Base-by-base conservation (phyloP, 2,797 vertebrate species). In the Gouania willdenowi region DNA sequence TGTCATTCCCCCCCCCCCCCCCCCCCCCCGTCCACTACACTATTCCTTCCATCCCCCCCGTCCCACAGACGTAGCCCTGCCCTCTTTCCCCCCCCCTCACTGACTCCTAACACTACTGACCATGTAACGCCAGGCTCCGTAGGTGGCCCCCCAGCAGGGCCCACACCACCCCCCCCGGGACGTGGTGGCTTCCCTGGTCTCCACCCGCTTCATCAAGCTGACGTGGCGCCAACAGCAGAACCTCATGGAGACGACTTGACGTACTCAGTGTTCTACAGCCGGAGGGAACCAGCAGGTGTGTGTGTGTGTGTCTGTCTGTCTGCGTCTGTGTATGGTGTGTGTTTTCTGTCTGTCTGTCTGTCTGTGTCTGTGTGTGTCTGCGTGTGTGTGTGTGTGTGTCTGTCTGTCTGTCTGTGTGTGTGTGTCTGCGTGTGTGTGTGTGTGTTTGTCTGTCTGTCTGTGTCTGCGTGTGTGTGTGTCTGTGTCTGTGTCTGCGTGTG, bases 71-170 rank as follows among this genome's bases (percentile, higher is more conserved):
- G 88, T 96, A 92, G 86, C 93, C 92, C 90, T 93, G 84, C 95
- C 95, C 89, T 92, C 93, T 83, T 89, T 88, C 86, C 89, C 90
- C 89, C 92, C 92, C 93, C 96, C 86, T 94, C 94, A 98, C 94
- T 98, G 95, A 95, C 92, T 93, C 93, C 91, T 98, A 94, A 95
- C 92, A 95, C 94, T 98, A 92, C 94, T 98, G 94, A 98, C 92
- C 94, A 93, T 98, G 92, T 97, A 95, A 96, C 93, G 85, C 90
- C 93, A 93, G 94, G 89, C 86, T 85, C 83, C 26, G 79, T 92
- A 71, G 80, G 81, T 6, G 71, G 88, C 30, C 82, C 87, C 76
- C 89, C 90, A 15, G 73, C 89, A 11, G 94, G 95, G 74, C 94
- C 94, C 17, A 61, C 91, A 45, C 92, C 97, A 75, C 93, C 95